A percentile compares a stretch with the other conserved stretches of the same genome.
These are phyloP conservation scores for Fregetta grallaria DNA, from an alignment of 2,113 vertebrate genomes.

Conservation along the genomic window DNA sequence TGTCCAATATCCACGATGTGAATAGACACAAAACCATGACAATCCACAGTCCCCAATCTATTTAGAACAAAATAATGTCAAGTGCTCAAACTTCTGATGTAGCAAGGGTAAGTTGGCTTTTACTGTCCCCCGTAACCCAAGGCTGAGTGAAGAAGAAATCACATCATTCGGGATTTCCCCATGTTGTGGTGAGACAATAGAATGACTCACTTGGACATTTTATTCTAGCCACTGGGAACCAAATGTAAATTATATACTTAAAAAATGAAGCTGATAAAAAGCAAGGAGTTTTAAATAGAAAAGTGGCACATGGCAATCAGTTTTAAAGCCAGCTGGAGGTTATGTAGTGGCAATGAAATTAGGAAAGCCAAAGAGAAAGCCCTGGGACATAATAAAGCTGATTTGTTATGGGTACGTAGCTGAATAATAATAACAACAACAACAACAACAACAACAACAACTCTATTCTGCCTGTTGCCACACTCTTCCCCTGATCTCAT, in stretches of 20 bases:
- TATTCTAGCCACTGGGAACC: not conserved
- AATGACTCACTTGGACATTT: not conserved
- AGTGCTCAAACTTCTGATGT: not conserved
- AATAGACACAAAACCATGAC: not conserved
- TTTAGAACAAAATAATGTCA: not conserved
- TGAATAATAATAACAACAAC: not conserved
- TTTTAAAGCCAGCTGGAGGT: constrained; percentile 16
- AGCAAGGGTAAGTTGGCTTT: not conserved
- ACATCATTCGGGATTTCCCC: not conserved
- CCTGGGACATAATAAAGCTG: not conserved
- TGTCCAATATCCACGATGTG: not conserved
- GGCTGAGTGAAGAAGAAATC: not conserved
- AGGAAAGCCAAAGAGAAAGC: not conserved
- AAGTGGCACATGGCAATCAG: not conserved
- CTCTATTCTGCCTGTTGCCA: not conserved
- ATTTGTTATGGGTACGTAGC: not conserved
- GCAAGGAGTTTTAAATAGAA: not conserved
- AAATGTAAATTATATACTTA: not conserved
- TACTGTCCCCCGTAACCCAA: not conserved
- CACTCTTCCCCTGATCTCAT: not conserved
- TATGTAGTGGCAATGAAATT: not conserved
- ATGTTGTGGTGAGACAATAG: not conserved
- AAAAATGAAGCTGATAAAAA: not conserved
- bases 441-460: not conserved
- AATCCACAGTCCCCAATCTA: fast-evolving